A percentile compares a stretch with the other conserved stretches of the same genome.
Conservation (phyloP, 1,140 invertebrate genomes). For the Bombus turneri region DNA sequence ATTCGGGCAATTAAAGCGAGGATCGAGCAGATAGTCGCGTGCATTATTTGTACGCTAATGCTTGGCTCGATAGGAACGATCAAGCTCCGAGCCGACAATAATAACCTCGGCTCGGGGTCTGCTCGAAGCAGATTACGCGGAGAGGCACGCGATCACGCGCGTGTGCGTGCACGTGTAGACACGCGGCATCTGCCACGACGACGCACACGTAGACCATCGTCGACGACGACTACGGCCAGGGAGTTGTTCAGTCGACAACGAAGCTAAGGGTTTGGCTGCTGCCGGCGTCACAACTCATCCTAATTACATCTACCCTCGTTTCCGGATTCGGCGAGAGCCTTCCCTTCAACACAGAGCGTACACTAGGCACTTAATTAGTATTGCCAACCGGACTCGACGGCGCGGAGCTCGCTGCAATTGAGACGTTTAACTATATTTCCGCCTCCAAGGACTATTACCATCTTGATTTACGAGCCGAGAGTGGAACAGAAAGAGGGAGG, state of each 20-base stretch:
- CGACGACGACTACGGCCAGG: conserved; percentile 1
- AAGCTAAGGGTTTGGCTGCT: conserved; percentile 64
- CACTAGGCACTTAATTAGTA: conserved; percentile 76
- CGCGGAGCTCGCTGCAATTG: conserved; percentile 65
- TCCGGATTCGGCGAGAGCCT: conserved; percentile 70
- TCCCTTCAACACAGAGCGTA: conserved; percentile 67
- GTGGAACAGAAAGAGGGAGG: neutral
- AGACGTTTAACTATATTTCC: conserved; percentile 75
- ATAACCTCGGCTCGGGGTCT: conserved; percentile 47
- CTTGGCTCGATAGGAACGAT: conserved; percentile 40
- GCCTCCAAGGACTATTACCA: conserved; percentile 58
- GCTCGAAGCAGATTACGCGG: conserved; percentile 47
- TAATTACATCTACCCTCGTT: conserved; percentile 78
- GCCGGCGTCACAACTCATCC: conserved; percentile 75
- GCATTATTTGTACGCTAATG: conserved; percentile 59
- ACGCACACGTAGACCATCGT: conserved; percentile 2
- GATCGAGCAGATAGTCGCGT: conserved; percentile 42
- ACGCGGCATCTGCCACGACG: conserved; percentile 22
- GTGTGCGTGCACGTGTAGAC: conserved; percentile 32
- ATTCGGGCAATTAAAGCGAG: conserved; percentile 57
- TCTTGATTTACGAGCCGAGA: conserved; percentile 49
- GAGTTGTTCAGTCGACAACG: conserved; percentile 53
- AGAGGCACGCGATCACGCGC: conserved; percentile 13
- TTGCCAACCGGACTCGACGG: conserved; percentile 72
- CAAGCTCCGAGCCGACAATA: conserved; percentile 44